These are phyloP conservation scores for Amblyopsis rosae DNA, from an alignment of 2,113 vertebrate species.

Conservation along the genomic window DNA sequence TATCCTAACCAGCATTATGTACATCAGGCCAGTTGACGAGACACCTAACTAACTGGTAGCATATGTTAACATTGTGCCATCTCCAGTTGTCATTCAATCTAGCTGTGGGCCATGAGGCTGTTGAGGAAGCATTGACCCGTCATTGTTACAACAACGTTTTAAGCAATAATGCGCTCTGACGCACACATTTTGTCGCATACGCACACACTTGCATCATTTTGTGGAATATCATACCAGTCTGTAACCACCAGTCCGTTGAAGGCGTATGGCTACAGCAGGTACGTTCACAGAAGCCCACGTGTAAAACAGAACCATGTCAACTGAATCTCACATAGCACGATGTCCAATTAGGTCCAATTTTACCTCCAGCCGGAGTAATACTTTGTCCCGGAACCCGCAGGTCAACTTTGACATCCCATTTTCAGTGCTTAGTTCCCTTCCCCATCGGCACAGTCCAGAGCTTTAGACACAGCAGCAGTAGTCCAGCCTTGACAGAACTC, in stretches of 20 bases:
- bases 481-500: no score
- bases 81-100: slow-evolving; percentile 8
- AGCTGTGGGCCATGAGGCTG: not conserved
- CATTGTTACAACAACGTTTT: slow-evolving; percentile 3
- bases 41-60: no score
- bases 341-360: not conserved
- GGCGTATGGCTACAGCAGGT: not conserved
- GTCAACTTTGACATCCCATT: not conserved
- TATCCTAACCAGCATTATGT: not conserved
- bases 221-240: slow-evolving; percentile 42
- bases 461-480: no score
- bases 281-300: not conserved
- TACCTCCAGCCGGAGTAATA: not conserved
- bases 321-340: not conserved
- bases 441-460: no score
- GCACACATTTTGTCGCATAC: slow-evolving; percentile 40
- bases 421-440: no score
- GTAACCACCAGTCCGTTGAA: not conserved
- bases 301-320: not conserved
- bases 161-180: not conserved
- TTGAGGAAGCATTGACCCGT: slow-evolving; percentile 17
- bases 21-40: not conserved
- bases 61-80: slow-evolving; percentile 2
- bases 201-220: slow-evolving; percentile 45
- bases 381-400: slow-evolving; percentile 7